Evolutionary conservation across 2,888 invertebrate species (phyloP).

Genomic region (Euspilapteryx auroguttella): DNA sequence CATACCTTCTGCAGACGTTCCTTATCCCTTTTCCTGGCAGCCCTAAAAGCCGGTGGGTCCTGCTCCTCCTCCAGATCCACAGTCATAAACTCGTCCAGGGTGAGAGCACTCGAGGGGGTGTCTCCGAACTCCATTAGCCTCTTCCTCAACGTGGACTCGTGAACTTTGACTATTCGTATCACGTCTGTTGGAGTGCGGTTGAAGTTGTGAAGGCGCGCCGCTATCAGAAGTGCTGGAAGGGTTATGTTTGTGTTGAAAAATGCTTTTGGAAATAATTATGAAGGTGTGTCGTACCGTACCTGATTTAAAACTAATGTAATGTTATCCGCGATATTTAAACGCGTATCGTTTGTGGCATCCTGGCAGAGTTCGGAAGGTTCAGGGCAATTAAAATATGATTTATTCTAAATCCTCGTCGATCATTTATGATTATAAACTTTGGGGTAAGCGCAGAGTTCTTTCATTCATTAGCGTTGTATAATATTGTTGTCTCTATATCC

Average conservation of each 20-base stretch:
- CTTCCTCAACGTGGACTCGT: conserved; percentile 90
- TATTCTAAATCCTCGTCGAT: no score
- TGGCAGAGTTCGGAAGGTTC: no score
- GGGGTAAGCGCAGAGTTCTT: conserved; percentile 6
- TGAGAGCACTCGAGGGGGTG: conserved; percentile 92
- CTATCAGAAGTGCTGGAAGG: conserved; percentile 83
- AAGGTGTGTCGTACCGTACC: no score
- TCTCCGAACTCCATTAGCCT: conserved; percentile 93
- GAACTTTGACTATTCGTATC: conserved; percentile 93
- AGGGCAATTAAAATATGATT: no score
- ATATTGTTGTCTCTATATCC: no score
- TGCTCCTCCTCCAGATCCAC: conserved; percentile 96
- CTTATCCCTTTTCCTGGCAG: conserved; percentile 85
- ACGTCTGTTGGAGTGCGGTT: conserved; percentile 84
- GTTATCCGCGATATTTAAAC: no score
- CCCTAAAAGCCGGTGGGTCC: conserved; percentile 94
- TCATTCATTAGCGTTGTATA: neutral
- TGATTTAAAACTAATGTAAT: no score
- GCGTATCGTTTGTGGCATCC: no score
- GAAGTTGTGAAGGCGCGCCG: conserved; percentile 91
- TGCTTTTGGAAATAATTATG: no score
- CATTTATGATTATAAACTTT: conserved; percentile 5
- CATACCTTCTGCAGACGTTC: conserved; percentile 77
- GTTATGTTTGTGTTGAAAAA: no score
- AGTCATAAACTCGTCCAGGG: conserved; percentile 95